Evolutionary conservation across 30 jellyfish, hydroid and myxozoan species (phyloP).

Genomic region (Hydractinia echinata): DNA sequence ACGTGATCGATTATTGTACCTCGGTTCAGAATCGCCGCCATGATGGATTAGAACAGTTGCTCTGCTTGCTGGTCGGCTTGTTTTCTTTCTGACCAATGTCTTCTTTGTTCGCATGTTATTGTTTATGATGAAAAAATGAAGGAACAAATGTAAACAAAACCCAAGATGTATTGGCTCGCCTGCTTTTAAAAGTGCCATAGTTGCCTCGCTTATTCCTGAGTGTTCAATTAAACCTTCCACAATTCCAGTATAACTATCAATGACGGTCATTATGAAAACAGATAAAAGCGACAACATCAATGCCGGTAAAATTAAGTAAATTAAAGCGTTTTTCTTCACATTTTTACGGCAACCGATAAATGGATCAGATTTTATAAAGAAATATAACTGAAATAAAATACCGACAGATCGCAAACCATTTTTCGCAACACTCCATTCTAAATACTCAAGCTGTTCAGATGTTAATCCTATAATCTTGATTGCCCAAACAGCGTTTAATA

Average conservation of each 20-base stretch:
- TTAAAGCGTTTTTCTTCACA: neutral
- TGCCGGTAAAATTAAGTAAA: constrained; percentile 11
- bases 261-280: constrained; percentile 23
- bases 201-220: constrained; percentile 14
- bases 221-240: constrained; percentile 15
- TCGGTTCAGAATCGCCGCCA: neutral
- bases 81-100: neutral
- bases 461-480: neutral
- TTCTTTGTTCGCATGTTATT: constrained; percentile 24
- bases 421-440: constrained; percentile 18
- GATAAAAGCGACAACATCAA: constrained; percentile 22
- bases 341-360: constrained; percentile 10
- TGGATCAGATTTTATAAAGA: constrained; percentile 22
- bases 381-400: constrained; percentile 22
- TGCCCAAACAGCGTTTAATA: neutral
- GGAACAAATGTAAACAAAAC: constrained; percentile 29
- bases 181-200: constrained; percentile 13
- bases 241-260: constrained; percentile 21
- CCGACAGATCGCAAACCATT: constrained; percentile 21
- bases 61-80: constrained; percentile 9
- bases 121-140: constrained; percentile 27
- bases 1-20: no score
- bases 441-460: neutral
- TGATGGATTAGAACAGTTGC: neutral
- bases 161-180: constrained; percentile 34